Evolutionary conservation across 53 echinoderm and acorn worm species (phyloP).

Genomic region (Astropecten irregularis): DNA sequence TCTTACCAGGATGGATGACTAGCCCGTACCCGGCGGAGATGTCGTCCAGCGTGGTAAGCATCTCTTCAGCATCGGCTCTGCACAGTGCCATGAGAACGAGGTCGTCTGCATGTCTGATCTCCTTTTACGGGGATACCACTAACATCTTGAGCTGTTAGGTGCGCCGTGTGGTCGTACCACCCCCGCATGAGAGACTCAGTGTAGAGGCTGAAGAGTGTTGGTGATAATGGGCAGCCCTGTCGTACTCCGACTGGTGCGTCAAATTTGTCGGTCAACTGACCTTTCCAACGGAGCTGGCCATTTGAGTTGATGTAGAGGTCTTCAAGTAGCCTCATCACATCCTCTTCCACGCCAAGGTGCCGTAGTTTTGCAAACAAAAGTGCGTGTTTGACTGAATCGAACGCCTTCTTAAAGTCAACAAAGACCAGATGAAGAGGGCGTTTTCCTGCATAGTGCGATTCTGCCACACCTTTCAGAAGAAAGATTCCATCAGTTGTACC

Average conservation of each 20-base stretch:
- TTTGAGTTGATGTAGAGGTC: not conserved
- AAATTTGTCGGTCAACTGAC: not conserved
- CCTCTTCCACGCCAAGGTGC: not conserved
- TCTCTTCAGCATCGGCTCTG: conserved; percentile 25
- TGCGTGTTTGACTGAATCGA: not conserved
- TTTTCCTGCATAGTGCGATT: conserved; percentile 1
- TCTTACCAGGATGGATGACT: conserved; percentile 34
- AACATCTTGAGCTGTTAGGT: conserved; percentile 36
- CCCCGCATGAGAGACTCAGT: conserved; percentile 35
- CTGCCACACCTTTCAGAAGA: conserved; percentile 1
- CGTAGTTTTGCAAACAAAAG: not conserved
- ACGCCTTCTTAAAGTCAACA: conserved; percentile 24
- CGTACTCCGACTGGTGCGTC: not conserved
- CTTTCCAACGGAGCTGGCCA: not conserved
- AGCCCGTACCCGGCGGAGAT: conserved; percentile 41
- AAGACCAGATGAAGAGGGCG: conserved; percentile 7
- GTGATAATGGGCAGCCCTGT: too few species aligned
- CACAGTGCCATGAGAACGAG: not conserved
- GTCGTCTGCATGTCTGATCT: conserved; percentile 27
- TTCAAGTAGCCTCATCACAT: not conserved
- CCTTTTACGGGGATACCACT: conserved; percentile 6
- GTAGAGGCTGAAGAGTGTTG: too few species aligned
- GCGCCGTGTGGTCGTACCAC: conserved; percentile 22
- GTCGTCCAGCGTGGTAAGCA: conserved; percentile 19
- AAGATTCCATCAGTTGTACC: conserved; percentile 1